These are phyloP conservation scores for Spisula subtruncata DNA, from an alignment of 2,888 invertebrate genomes.

Conservation along the genomic window DNA sequence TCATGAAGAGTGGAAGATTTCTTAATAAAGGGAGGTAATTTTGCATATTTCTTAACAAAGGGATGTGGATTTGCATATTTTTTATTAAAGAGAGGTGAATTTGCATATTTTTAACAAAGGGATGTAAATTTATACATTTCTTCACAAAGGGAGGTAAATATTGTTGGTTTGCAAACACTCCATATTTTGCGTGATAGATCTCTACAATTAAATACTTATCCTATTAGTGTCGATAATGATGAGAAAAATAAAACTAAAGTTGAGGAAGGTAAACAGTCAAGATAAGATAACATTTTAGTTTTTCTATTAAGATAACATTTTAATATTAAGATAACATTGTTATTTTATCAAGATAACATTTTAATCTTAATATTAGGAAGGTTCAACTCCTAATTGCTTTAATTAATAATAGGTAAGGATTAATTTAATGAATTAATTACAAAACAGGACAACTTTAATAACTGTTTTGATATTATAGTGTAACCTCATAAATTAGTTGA, in stretches of 20 bases:
- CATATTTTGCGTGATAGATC: neutral
- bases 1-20: neutral
- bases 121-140: neutral
- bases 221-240: neutral
- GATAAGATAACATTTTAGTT: neutral
- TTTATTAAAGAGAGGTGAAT: neutral
- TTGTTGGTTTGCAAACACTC: neutral
- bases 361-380: neutral
- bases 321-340: no score
- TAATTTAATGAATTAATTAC: neutral
- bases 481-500: neutral
- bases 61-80: neutral
- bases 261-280: neutral
- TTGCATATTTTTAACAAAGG: neutral
- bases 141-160: neutral
- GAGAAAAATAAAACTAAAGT: conserved; percentile 10
- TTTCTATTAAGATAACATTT: neutral
- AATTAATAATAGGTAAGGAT: neutral
- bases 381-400: neutral
- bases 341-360: neutral
- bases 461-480: neutral
- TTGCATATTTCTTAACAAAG: neutral
- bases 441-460: neutral
- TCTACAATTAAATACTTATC: neutral
- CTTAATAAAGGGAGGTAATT: neutral